Percentiles rank a stretch among this genome's conserved stretches.
Evolutionary conservation across 92 coral and sea anemone genomes (phyloP).

Genomic region (Plumapathes pennacea): DNA sequence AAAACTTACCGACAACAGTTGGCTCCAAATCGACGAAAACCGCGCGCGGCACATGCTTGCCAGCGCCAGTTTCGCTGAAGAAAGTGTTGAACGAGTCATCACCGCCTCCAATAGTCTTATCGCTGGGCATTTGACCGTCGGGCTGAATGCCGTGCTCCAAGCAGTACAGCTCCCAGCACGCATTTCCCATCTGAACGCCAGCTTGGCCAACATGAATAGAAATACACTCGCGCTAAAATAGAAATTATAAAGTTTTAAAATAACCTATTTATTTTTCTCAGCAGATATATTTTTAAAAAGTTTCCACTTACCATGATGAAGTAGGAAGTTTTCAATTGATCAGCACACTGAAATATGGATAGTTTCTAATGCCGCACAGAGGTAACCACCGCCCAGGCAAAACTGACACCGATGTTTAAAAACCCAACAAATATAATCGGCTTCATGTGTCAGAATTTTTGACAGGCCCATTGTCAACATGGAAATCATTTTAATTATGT

Average conservation of each 20-base stretch:
- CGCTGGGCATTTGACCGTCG: conserved; percentile 71
- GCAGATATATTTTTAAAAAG: conserved; percentile 64
- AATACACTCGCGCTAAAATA: conserved; percentile 83
- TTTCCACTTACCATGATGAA: conserved; percentile 76
- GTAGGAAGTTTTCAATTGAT: too few species aligned
- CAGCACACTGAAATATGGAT: conserved; percentile 59
- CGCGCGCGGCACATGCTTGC: conserved; percentile 77
- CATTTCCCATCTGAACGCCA: conserved; percentile 78
- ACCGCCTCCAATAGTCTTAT: conserved; percentile 56
- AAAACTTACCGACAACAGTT: conserved; percentile 62
- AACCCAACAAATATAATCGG: too few species aligned
- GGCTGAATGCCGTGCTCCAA: conserved; percentile 81
- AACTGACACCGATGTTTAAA: too few species aligned
- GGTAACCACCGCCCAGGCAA: too few species aligned
- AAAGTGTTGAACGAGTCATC: conserved; percentile 78
- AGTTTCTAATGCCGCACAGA: too few species aligned
- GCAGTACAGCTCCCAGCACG: conserved; percentile 86
- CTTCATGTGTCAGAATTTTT: too few species aligned
- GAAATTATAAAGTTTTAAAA: conserved; percentile 42
- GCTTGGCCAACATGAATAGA: conserved; percentile 81
- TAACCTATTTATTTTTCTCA: conserved; percentile 63
- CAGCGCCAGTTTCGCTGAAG: conserved; percentile 80
- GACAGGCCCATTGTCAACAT: too few species aligned
- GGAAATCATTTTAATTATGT: too few species aligned
- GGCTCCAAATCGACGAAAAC: conserved; percentile 78